Conservation (phyloP, 2,797 vertebrate genomes). For the Onychomys arenicola region DNA sequence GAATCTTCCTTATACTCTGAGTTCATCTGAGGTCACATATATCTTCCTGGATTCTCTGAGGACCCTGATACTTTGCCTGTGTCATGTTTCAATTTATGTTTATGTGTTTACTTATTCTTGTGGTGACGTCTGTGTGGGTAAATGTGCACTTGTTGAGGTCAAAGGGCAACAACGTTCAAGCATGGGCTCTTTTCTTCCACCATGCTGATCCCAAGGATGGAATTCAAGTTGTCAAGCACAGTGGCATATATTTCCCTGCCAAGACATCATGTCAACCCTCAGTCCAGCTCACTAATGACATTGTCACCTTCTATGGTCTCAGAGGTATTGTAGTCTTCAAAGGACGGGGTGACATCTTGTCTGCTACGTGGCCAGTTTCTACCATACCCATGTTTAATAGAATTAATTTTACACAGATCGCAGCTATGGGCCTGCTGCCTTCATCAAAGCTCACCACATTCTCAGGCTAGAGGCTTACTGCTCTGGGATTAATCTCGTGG, state of each 20-base stretch:
- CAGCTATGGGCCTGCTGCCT: neutral
- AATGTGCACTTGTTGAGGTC: neutral
- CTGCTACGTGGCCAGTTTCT: neutral
- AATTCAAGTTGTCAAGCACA: neutral
- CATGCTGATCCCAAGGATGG: neutral
- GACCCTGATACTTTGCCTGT: too few relatives aligned
- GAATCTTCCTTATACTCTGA: neutral
- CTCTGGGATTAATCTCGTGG: neutral
- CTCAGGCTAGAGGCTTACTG: neutral
- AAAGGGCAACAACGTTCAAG: neutral
- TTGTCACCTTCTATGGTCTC: too few relatives aligned
- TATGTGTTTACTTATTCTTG: neutral
- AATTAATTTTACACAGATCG: neutral
- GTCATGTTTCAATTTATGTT: neutral
- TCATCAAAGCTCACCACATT: neutral
- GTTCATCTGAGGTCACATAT: neutral
- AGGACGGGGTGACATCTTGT: neutral
- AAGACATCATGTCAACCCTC: neutral
- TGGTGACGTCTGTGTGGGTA: neutral
- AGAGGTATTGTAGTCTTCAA: neutral
- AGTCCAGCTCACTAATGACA: neutral
- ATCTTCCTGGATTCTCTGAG: neutral
- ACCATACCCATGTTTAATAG: neutral
- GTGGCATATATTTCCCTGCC: neutral
- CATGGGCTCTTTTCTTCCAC: neutral